These are phyloP conservation scores for Gadus macrocephalus DNA, from an alignment of 2,113 vertebrate genomes.

Conservation along the genomic window DNA sequence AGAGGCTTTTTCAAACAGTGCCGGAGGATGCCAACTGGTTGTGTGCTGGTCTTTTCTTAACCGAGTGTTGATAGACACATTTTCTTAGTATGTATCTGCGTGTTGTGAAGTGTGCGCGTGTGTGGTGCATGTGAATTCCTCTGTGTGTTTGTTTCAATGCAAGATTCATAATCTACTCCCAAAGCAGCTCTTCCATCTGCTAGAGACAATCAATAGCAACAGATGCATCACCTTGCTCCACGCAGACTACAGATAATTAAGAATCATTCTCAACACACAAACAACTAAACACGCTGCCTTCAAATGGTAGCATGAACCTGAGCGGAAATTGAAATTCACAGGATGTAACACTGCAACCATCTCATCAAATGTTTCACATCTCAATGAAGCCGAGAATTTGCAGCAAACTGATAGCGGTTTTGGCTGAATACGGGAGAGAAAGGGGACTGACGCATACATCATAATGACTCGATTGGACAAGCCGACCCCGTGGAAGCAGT, in stretches of 20 bases:
- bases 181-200: neutral
- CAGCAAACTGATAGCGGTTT: neutral
- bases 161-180: neutral
- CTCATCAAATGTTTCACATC: neutral
- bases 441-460: neutral
- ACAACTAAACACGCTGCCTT: neutral
- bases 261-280: constrained; percentile 1
- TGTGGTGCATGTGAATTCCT: neutral
- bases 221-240: constrained; percentile 1
- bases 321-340: neutral
- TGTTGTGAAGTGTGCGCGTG: neutral
- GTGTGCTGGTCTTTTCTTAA: neutral
- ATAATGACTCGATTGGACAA: too few species aligned
- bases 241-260: neutral
- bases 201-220: neutral
- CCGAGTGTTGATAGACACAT: neutral
- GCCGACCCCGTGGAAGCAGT: neutral
- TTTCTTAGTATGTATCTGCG: neutral
- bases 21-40: too few species aligned
- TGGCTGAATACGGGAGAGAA: neutral
- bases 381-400: neutral
- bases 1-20: too few species aligned
- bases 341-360: neutral
- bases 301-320: neutral
- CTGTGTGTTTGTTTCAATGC: neutral